phyloP scores from a whole-genome alignment of 2,888 invertebrate species.

The Cerastoderma edule region DNA sequence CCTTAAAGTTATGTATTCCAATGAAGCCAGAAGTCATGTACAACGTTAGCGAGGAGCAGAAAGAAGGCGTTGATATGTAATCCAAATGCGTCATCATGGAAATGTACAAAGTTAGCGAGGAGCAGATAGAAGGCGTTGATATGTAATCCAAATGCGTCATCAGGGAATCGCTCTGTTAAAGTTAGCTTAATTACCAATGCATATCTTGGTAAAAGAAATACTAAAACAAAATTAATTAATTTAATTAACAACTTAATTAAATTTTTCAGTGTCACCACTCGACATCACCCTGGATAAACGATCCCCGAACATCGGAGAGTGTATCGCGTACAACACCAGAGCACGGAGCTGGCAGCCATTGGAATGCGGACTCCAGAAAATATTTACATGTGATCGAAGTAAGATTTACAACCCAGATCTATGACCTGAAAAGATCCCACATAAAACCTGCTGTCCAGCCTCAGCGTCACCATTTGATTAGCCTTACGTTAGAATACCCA shows the following conservation, averaged over 20 bases:
- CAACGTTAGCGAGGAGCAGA: too few species aligned
- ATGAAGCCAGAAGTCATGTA: too few species aligned
- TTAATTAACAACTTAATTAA: not conserved
- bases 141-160: too few species aligned
- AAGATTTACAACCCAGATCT: not conserved
- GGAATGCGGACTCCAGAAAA: constrained; percentile 25
- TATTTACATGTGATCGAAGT: constrained; percentile 48
- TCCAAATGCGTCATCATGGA: too few species aligned
- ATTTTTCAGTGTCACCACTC: constrained; percentile 25
- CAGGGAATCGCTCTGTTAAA: too few species aligned
- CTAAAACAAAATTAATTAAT: not conserved
- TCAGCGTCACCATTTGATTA: not conserved
- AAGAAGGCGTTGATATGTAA: too few species aligned
- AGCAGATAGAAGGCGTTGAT: too few species aligned
- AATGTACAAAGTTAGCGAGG: too few species aligned
- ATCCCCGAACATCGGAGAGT: constrained; percentile 45
- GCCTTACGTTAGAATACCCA: not conserved
- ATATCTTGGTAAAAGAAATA: not conserved
- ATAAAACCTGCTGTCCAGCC: not conserved
- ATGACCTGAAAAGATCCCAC: not conserved
- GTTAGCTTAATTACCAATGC: not conserved
- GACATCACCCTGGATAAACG: constrained; percentile 35
- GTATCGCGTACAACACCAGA: constrained; percentile 44
- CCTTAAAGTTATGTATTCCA: too few species aligned
- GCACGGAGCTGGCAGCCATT: constrained; percentile 36